Evolutionary conservation across 2,113 vertebrate genomes (phyloP).

Genomic region (Cynoglossus semilaevis): DNA sequence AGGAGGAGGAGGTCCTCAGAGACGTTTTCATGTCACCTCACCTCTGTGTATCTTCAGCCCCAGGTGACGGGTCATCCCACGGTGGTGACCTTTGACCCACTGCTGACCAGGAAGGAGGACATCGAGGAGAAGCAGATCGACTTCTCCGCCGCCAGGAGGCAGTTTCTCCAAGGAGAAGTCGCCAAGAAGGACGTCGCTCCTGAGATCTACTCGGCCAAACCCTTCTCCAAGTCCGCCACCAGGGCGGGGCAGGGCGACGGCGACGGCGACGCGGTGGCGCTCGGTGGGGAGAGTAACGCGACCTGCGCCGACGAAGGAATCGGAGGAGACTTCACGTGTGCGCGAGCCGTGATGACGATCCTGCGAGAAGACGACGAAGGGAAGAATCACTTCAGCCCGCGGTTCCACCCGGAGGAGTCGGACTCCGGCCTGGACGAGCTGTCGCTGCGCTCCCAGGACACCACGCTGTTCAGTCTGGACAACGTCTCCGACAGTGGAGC

Average conservation of each 20-base stretch:
- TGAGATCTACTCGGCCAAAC: slow-evolving; percentile 88
- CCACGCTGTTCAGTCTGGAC: slow-evolving; percentile 90
- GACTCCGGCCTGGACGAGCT: slow-evolving; percentile 93
- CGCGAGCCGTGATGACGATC: slow-evolving; percentile 85
- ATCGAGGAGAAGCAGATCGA: slow-evolving; percentile 91
- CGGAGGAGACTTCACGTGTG: slow-evolving; percentile 84
- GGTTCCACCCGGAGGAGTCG: slow-evolving; percentile 85
- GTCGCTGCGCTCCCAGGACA: slow-evolving; percentile 92
- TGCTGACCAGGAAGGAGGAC: slow-evolving; percentile 80
- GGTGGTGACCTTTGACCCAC: slow-evolving; percentile 62
- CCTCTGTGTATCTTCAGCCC: slow-evolving; percentile 32
- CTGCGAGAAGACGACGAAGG: slow-evolving; percentile 87
- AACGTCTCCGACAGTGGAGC: slow-evolving; percentile 92
- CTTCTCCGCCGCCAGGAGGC: slow-evolving; percentile 89
- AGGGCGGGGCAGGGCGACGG: slow-evolving; percentile 33
- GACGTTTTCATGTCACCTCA: neutral
- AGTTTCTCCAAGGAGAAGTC: slow-evolving; percentile 81
- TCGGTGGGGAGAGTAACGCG: slow-evolving; percentile 77
- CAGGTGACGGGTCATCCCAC: slow-evolving; percentile 56
- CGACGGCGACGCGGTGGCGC: slow-evolving; percentile 50
- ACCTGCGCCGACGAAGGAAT: slow-evolving; percentile 79
- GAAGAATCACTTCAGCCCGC: slow-evolving; percentile 61
- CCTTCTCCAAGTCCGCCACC: slow-evolving; percentile 78
- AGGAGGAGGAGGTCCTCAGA: neutral
- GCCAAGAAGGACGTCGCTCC: slow-evolving; percentile 80